Evolutionary conservation across 2,797 vertebrate genomes (phyloP), one percentile per base, ranked within the genome.

Genomic region (Muscicapa comitata): DNA sequence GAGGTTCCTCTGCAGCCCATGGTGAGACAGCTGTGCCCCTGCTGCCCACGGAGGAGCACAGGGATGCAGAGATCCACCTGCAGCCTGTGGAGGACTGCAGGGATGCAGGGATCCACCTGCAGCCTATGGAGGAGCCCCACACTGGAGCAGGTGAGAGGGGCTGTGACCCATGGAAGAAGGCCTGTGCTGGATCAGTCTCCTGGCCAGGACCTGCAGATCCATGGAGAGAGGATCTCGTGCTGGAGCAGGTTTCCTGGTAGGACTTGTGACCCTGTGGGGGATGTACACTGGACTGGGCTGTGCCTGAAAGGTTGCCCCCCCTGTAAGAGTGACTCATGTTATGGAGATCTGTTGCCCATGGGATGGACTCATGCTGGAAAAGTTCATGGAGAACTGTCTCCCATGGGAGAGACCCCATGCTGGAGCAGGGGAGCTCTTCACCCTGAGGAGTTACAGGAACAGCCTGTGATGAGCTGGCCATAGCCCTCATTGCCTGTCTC

Each of bases 141-240:
- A 3, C 10, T 5, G 23, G 54, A 75, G 16, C 18, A 42, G 26
- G 40, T n/a, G 18, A n/a, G 28, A 74, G 48, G 29, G 25, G 5
- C 25, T 35, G 21, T 40, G 53, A 47, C 17, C 21, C 0, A 0
- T 7, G 17, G 26, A 13, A 38, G 26, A 13, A 38, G 45, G 8
- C 5, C 20, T 6, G 8, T 26, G 14, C 21, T 67, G 25, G 42
- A 43, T 12, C 42, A 42, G 13, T 25, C 6, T 72, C 7, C 43
- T 28, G 28, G 1, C 43, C 65, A 18, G 7, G 58, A 57, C 24
- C 43, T 65, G 24, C 24, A 58, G 28, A 43, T 5, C 23, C 7
- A 6, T 10, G 37, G 37, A 20, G 17, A 55, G 8, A 31, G 28
- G 15, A 63, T 17, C 3, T 8, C 21, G 11, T 21, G 15, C 8